Base-by-base conservation (phyloP, 2,888 invertebrate genomes). In the Synanthedon andrenaeformis region DNA sequence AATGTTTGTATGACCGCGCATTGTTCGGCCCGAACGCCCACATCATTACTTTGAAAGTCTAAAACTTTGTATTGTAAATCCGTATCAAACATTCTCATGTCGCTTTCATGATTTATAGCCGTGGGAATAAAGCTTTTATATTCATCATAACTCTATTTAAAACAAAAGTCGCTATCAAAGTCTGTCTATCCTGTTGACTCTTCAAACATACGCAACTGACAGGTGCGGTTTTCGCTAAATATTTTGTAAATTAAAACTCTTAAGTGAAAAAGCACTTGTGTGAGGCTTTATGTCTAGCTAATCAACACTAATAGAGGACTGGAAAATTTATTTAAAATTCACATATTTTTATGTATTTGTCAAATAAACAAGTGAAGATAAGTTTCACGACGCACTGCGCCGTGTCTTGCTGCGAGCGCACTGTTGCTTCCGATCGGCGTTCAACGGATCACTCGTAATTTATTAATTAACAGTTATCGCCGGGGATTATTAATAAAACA, bases 401-500 rank as follows among this genome's bases (percentile, higher is more conserved):
- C 42, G 57, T 51, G 41, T 58, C 54, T 55, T 57, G 62, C 55
- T 66, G 69, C 71, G 56, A 59, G 65, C 74, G 68, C 68, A 80
- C 79, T 80, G 82, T 72, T 72, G 70, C 72, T 55, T 59, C 62
- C 70, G 72, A 76, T 77, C 72, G 68, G 61, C 68, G 66, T 70
- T 14, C 52, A 64, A 59, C 71, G 35, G 68, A 79, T 74, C 75
- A 70, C 76, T 82, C 35, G 35, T 86, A 84, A 87, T 87, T 23
- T 85, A 85, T 79, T 78, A 83, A 85, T 85, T 84, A 87, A 82
- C 79, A 71, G 75, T 79, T 82, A 82, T 80, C 76, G 79, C 74
- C 62, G 66, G 68, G 72, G 79, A 83, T 85, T 86, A 85, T 82
- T 84, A 84, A 84, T 81, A 86, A 87, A 84, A 84, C 85, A 85